A percentile compares a stretch with the other conserved stretches of the same genome.
These are phyloP conservation scores for Lacanobia oleracea DNA, from an alignment of 2,888 invertebrate species.

Conservation along the genomic window DNA sequence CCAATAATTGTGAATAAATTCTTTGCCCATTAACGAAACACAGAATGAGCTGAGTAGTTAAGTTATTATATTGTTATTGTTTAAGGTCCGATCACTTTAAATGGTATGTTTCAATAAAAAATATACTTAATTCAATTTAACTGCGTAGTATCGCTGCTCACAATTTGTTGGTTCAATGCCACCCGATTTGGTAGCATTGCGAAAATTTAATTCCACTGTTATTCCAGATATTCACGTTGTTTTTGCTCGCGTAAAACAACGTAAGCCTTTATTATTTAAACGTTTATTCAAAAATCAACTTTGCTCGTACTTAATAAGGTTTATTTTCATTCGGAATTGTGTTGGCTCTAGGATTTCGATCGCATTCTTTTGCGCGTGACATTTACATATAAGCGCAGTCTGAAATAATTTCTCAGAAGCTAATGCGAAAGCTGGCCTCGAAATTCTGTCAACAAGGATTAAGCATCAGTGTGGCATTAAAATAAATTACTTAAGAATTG, in stretches of 20 bases:
- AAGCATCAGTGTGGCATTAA: conserved; percentile 14
- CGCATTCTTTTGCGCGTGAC: conserved; percentile 62
- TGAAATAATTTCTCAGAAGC: conserved; percentile 59
- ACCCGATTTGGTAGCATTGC: conserved; percentile 61
- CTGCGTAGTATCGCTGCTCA: conserved; percentile 69
- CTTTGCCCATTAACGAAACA: conserved; percentile 77
- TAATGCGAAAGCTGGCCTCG: conserved; percentile 54
- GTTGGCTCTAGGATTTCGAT: conserved; percentile 41
- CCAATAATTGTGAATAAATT: conserved; percentile 79
- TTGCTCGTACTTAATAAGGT: conserved; percentile 2
- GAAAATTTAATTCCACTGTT: conserved; percentile 60
- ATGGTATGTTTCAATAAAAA: conserved; percentile 69
- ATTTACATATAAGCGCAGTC: conserved; percentile 58
- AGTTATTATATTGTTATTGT: conserved; percentile 85
- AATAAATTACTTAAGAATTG: conserved; percentile 17
- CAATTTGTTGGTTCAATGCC: conserved; percentile 67
- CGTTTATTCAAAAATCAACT: conserved; percentile 16
- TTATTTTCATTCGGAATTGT: conserved; percentile 14
- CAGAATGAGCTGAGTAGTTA: conserved; percentile 79
- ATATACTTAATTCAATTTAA: conserved; percentile 72
- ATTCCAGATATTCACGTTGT: conserved; percentile 63
- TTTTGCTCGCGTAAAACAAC: conserved; percentile 53
- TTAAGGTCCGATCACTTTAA: conserved; percentile 69
- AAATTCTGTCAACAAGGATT: conserved; percentile 42
- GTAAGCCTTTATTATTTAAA: conserved; percentile 16